phyloP scores from a whole-genome alignment of 2,888 invertebrate genomes.

The Therioaphis trifolii region DNA sequence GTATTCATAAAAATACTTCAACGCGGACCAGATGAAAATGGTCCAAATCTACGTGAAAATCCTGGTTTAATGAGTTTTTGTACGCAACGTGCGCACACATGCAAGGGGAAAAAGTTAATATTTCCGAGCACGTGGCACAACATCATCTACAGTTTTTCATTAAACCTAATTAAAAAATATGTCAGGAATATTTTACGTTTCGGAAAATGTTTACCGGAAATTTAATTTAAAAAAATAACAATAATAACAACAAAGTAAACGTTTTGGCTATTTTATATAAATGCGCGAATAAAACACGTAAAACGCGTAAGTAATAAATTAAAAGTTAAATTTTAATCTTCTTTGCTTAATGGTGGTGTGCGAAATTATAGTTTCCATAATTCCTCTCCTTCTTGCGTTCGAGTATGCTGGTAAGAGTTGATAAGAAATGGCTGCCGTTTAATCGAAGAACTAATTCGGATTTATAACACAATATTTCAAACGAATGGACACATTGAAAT shows the following conservation, averaged over 20 bases:
- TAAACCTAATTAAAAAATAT: constrained; percentile 20
- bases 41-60: constrained; percentile 13
- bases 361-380: neutral
- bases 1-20: neutral
- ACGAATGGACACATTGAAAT: constrained; percentile 50
- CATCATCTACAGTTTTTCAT: constrained; percentile 34
- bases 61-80: constrained; percentile 48
- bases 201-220: neutral
- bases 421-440: constrained; percentile 47
- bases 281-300: neutral
- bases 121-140: constrained; percentile 17
- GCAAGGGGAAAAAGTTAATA: constrained; percentile 13
- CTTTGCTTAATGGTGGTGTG: neutral
- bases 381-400: neutral
- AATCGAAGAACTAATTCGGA: constrained; percentile 59
- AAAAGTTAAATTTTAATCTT: constrained; percentile 46
- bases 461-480: constrained; percentile 59
- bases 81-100: neutral
- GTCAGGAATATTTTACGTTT: neutral
- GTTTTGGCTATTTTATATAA: neutral
- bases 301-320: neutral
- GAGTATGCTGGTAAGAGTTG: constrained; percentile 37
- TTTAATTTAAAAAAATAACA: neutral
- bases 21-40: neutral
- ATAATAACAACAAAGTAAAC: constrained; percentile 5